phyloP scores from a whole-genome alignment of 2,113 vertebrate genomes.

The Myrmecophaga tridactyla region DNA sequence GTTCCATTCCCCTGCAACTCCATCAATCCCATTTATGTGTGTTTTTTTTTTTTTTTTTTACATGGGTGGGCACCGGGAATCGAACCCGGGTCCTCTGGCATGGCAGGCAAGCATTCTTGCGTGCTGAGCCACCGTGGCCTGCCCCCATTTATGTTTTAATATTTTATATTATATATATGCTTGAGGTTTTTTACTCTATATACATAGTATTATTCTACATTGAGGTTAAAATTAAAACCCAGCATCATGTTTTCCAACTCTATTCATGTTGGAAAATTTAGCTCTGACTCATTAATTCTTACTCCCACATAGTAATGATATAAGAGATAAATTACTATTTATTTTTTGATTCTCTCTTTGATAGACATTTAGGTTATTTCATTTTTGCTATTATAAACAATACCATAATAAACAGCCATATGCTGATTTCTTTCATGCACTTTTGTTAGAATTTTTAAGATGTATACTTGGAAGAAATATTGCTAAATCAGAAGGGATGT shows the following conservation, averaged over 20 bases:
- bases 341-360: neutral
- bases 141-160: neutral
- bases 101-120: too few relatives aligned
- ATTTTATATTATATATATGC: neutral
- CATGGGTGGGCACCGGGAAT: too few relatives aligned
- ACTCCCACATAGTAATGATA: neutral
- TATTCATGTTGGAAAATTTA: neutral
- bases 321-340: neutral
- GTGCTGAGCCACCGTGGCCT: too few relatives aligned
- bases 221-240: neutral
- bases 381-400: neutral
- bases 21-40: neutral
- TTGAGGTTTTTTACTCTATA: neutral
- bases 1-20: neutral
- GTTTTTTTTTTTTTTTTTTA: too few relatives aligned
- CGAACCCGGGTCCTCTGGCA: too few relatives aligned
- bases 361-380: neutral
- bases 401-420: neutral
- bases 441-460: neutral
- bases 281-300: neutral
- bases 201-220: neutral
- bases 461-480: neutral
- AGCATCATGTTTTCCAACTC: neutral
- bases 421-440: neutral
- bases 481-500: neutral